Conservation (phyloP, 2,797 vertebrate genomes). For the Todus mexicanus region DNA sequence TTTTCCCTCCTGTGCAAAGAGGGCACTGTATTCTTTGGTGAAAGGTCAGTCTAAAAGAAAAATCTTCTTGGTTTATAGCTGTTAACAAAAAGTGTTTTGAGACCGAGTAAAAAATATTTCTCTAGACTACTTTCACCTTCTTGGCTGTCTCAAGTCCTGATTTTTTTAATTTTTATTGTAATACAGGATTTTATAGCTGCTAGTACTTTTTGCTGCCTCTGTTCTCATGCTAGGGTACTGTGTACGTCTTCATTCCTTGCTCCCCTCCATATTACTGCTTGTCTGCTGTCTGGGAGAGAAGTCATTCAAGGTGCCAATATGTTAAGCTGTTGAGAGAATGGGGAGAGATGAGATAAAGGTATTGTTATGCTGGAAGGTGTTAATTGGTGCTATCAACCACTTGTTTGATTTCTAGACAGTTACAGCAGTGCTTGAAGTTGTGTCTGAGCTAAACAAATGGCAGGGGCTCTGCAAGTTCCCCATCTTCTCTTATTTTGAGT, state of each 20-base stretch:
- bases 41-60: not conserved
- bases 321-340: constrained; percentile 49
- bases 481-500: not conserved
- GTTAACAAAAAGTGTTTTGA: not conserved
- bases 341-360: constrained; percentile 47
- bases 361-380: constrained; percentile 62
- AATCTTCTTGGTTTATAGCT: not conserved
- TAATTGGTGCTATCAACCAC: constrained; percentile 63
- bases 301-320: constrained; percentile 13
- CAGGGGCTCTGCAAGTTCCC: not conserved
- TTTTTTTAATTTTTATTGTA: not conserved
- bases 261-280: not conserved
- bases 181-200: not conserved
- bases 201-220: not conserved
- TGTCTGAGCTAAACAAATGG: constrained; percentile 48
- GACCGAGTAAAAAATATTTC: not conserved
- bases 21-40: not conserved
- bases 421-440: constrained; percentile 39
- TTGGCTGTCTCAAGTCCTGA: not conserved
- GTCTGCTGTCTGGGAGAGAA: constrained; percentile 26
- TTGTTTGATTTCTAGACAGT: constrained; percentile 59
- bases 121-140: not conserved
- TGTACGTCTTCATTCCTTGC: not conserved
- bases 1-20: not conserved
- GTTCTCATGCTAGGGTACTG: not conserved